These are phyloP conservation scores for Rafetus swinhoei DNA, from an alignment of 2,113 vertebrate genomes.

Conservation along the genomic window DNA sequence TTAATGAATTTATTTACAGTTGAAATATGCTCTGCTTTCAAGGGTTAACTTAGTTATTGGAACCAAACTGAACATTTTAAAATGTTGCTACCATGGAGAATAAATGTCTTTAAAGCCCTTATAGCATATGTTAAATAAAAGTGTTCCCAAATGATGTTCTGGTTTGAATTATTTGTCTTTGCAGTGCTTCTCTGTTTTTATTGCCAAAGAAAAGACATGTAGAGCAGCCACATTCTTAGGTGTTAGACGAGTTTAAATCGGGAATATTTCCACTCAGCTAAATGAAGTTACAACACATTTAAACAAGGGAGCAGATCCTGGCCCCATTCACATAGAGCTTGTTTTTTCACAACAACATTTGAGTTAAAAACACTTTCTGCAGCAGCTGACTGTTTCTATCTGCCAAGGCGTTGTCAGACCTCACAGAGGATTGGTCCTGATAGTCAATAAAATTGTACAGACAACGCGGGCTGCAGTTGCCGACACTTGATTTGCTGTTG, in stretches of 20 bases:
- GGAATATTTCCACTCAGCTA: conserved; percentile 54
- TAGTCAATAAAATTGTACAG: neutral
- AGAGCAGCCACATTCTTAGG: conserved; percentile 60
- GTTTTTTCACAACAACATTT: conserved; percentile 26
- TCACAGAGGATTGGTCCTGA: neutral
- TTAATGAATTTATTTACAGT: neutral
- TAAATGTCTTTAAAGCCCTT: conserved; percentile 58
- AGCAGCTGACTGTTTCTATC: neutral
- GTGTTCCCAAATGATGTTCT: conserved; percentile 40
- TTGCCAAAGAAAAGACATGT: conserved; percentile 66
- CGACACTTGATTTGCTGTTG: neutral
- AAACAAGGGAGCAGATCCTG: conserved; percentile 29
- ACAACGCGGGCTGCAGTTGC: neutral
- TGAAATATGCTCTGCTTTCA: conserved; percentile 48
- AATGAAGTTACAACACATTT: conserved; percentile 38
- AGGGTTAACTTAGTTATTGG: conserved; percentile 63
- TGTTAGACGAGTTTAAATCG: conserved; percentile 63
- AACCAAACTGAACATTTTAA: conserved; percentile 72
- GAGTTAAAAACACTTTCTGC: neutral
- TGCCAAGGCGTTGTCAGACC: neutral
- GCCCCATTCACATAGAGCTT: neutral
- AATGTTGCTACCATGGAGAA: conserved; percentile 35
- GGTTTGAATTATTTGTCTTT: conserved; percentile 63
- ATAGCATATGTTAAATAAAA: conserved; percentile 65
- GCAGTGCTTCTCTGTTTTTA: conserved; percentile 54